Conservation (phyloP, 2,888 invertebrate species). For the Eupeodes latifasciatus region DNA sequence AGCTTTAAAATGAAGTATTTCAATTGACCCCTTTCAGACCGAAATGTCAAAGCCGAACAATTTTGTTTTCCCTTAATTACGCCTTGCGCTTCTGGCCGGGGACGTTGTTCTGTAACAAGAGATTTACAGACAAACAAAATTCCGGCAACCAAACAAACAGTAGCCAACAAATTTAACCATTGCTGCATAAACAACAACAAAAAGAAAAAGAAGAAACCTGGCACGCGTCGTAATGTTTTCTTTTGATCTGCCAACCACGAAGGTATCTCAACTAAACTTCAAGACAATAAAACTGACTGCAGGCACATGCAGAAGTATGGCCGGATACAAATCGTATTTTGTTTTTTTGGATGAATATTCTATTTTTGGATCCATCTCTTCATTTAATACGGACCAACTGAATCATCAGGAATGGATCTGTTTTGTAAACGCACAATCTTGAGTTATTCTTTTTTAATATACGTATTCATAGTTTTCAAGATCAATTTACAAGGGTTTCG, state of each 20-base stretch:
- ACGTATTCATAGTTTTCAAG: conserved; percentile 30
- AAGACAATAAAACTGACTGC: conserved; percentile 52
- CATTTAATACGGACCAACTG: conserved; percentile 36
- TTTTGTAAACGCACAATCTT: not conserved
- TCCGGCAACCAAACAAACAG: conserved; percentile 50
- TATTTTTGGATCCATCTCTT: conserved; percentile 51
- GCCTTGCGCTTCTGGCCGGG: not conserved
- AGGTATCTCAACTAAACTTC: conserved; percentile 46
- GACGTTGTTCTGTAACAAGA: conserved; percentile 2
- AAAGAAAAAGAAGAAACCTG: not conserved
- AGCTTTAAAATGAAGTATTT: conserved; percentile 23
- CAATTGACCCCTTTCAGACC: conserved; percentile 59
- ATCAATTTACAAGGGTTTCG: conserved; percentile 53
- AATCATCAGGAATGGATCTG: not conserved
- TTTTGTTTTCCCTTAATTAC: conserved; percentile 30
- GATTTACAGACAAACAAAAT: conserved; percentile 40
- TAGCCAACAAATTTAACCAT: conserved; percentile 38
- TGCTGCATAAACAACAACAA: conserved; percentile 14
- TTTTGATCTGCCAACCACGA: conserved; percentile 62
- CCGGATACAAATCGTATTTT: not conserved
- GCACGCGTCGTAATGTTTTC: conserved; percentile 62
- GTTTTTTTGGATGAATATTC: conserved; percentile 41
- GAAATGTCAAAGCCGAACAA: conserved; percentile 36
- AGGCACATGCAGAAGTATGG: not conserved
- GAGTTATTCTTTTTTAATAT: not conserved